Conservation (phyloP, 37 sponge, comb jelly and placozoan species). For the Mnemiopsis leidyi region DNA sequence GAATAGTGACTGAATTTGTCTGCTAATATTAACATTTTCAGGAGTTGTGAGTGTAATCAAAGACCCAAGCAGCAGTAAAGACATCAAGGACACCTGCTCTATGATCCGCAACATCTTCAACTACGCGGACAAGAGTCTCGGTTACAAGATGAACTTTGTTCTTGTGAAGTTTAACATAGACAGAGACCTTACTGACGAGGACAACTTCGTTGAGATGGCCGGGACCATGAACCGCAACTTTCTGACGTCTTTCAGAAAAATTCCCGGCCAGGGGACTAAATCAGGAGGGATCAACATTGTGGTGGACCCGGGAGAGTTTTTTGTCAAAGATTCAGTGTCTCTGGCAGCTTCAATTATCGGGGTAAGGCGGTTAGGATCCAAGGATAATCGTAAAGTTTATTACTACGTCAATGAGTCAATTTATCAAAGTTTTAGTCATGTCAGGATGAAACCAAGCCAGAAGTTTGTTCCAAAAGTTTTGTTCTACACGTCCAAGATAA, state of each 20-base stretch:
- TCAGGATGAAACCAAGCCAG: not conserved
- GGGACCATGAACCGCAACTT: not conserved
- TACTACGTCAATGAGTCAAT: slow-evolving; percentile 22
- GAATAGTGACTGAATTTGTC: too few relatives aligned
- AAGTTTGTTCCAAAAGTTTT: not conserved
- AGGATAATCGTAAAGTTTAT: not conserved
- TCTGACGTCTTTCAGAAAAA: not conserved
- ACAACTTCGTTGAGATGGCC: not conserved
- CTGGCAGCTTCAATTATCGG: not conserved
- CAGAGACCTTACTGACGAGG: not conserved
- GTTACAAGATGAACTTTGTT: not conserved
- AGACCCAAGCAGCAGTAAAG: not conserved
- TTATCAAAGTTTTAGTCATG: not conserved
- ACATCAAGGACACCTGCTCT: slow-evolving; percentile 20
- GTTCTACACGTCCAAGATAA: slow-evolving; percentile 23
- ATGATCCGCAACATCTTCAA: not conserved
- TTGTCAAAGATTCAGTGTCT: not conserved
- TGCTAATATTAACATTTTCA: too few relatives aligned
- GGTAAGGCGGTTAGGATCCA: not conserved
- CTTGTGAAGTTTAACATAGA: slow-evolving; percentile 11
- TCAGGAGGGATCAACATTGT: not conserved
- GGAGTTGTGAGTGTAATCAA: not conserved
- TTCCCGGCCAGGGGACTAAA: not conserved
- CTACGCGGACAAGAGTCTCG: not conserved
- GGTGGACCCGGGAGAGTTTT: not conserved